Conservation (phyloP, 1,140 invertebrate species). For the Centruroides vittatus region DNA sequence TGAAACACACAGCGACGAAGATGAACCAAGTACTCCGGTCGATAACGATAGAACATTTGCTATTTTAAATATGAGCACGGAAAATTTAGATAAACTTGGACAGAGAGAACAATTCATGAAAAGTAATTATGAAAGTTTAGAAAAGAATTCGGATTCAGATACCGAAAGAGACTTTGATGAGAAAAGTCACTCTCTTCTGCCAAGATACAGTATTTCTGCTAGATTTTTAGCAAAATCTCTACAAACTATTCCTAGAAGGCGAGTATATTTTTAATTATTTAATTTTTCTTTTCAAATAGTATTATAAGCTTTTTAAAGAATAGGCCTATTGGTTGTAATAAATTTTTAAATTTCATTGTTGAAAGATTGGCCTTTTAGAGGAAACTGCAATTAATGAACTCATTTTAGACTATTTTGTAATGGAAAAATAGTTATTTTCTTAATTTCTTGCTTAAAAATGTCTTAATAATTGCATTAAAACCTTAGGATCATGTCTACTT, state of each 20-base stretch:
- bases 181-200: background rate
- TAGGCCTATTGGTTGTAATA: too few relatives aligned
- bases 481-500: too few relatives aligned
- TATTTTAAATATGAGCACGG: constrained; percentile 40
- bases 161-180: constrained; percentile 1
- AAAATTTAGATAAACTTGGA: constrained; percentile 52
- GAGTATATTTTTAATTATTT: background rate
- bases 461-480: too few relatives aligned
- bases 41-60: constrained; percentile 15
- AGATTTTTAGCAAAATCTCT: constrained; percentile 22
- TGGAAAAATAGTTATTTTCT: too few relatives aligned
- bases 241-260: constrained; percentile 10
- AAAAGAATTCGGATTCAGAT: constrained; percentile 20
- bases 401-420: too few relatives aligned
- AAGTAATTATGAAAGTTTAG: constrained; percentile 59
- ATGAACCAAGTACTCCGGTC: constrained; percentile 20
- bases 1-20: constrained; percentile 49
- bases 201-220: constrained; percentile 20
- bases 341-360: too few relatives aligned
- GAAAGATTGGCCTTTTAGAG: too few relatives aligned
- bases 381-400: too few relatives aligned
- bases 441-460: too few relatives aligned
- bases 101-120: constrained; percentile 57
- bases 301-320: too few relatives aligned
- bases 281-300: too few relatives aligned